These are phyloP conservation scores for Thunnus maccoyii DNA, from an alignment of 2,113 vertebrate genomes.

Conservation along the genomic window DNA sequence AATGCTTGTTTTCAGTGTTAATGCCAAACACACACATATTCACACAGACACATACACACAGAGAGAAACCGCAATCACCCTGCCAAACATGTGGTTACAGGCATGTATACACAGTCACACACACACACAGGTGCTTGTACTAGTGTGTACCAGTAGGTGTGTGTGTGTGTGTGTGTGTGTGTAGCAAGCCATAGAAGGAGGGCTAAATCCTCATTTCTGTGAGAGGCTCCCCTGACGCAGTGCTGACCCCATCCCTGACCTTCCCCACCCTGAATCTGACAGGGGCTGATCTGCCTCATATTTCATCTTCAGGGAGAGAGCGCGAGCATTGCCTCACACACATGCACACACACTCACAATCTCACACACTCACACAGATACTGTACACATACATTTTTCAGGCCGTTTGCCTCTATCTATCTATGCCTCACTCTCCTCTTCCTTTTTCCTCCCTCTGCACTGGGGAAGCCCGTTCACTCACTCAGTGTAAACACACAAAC, in stretches of 20 bases:
- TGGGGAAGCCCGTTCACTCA: constrained; percentile 60
- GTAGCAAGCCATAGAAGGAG: constrained; percentile 37
- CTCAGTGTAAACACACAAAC: constrained; percentile 37
- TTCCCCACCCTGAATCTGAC: constrained; percentile 77
- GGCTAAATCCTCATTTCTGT: constrained; percentile 77
- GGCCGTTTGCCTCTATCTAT: constrained; percentile 45
- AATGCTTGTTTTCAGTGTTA: constrained; percentile 84
- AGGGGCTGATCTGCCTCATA: constrained; percentile 79
- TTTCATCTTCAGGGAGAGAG: constrained; percentile 71
- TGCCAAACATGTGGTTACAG: constrained; percentile 69
- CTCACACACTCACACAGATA: constrained; percentile 40
- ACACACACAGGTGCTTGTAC: constrained; percentile 39
- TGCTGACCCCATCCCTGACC: constrained; percentile 77
- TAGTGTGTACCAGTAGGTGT: constrained; percentile 24
- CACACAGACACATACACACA: constrained; percentile 38
- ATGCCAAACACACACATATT: constrained; percentile 70
- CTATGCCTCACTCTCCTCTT: constrained; percentile 32
- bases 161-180: constrained; percentile 1
- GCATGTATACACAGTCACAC: constrained; percentile 35
- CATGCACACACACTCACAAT: constrained; percentile 8
- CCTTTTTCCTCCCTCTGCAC: constrained; percentile 36
- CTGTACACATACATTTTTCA: constrained; percentile 56
- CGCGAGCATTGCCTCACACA: constrained; percentile 11
- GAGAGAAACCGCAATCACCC: constrained; percentile 44
- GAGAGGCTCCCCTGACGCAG: constrained; percentile 68